These are phyloP conservation scores for Clarias gariepinus DNA, from an alignment of 2,113 vertebrate genomes.

Conservation along the genomic window DNA sequence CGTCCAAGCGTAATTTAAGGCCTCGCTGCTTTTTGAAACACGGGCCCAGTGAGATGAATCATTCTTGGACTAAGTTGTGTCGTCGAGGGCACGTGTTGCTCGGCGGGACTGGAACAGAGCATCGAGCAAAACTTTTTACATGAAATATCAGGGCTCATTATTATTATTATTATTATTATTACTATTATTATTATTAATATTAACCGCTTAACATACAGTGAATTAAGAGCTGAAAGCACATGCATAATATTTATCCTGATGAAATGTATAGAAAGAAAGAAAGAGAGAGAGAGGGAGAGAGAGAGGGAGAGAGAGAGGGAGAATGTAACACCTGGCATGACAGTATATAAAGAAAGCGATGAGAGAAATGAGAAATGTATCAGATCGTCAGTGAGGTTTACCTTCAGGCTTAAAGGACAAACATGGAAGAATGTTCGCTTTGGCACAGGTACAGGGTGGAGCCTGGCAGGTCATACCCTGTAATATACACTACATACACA, in stretches of 20 bases:
- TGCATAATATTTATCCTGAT: not conserved
- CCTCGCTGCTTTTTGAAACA: slow-evolving; percentile 28
- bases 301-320: slow-evolving; percentile 6
- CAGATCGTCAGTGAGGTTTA: slow-evolving; percentile 19
- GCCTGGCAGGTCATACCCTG: not conserved
- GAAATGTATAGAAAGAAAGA: not conserved
- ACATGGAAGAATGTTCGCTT: not conserved
- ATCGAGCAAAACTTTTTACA: no score
- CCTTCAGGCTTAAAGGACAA: slow-evolving; percentile 26
- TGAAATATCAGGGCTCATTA: no score
- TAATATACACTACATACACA: slow-evolving; percentile 5
- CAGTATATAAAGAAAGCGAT: slow-evolving; percentile 41
- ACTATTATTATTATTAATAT: not conserved
- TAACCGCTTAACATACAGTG: not conserved
- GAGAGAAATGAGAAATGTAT: slow-evolving; percentile 47
- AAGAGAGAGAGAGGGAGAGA: not conserved
- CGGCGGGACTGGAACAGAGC: slow-evolving; percentile 16
- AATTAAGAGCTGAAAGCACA: not conserved
- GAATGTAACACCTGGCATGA: slow-evolving; percentile 39
- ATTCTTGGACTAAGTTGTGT: slow-evolving; percentile 15
- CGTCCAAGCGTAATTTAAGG: slow-evolving; percentile 43
- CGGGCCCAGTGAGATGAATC: slow-evolving; percentile 21
- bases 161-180: not conserved
- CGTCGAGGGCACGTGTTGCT: slow-evolving; percentile 27
- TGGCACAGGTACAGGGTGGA: not conserved